These are phyloP conservation scores for Chiridota heheva DNA, from an alignment of 35 echinoderm and acorn worm species.

Conservation along the genomic window DNA sequence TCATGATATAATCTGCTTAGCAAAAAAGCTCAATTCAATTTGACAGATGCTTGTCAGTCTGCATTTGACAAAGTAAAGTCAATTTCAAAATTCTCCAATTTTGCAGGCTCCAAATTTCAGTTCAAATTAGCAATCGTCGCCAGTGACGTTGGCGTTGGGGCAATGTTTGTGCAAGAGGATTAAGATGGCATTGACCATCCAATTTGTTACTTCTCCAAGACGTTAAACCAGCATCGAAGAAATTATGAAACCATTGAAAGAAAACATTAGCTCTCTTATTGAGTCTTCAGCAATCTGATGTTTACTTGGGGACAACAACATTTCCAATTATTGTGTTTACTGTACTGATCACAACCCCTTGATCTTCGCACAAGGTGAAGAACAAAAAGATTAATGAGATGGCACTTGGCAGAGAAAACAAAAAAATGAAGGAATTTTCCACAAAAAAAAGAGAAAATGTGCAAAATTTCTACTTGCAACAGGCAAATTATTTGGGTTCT, in stretches of 20 bases:
- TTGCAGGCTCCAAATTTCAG: slow-evolving; percentile 58
- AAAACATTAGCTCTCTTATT: background rate
- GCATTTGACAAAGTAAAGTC: slow-evolving; percentile 61
- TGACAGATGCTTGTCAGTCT: slow-evolving; percentile 46
- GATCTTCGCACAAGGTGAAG: too few relatives aligned
- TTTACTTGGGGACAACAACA: too few relatives aligned
- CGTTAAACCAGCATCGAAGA: slow-evolving; percentile 44
- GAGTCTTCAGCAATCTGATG: too few relatives aligned
- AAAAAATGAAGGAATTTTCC: too few relatives aligned
- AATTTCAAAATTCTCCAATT: slow-evolving; percentile 48
- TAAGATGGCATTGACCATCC: slow-evolving; percentile 42
- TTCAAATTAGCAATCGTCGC: slow-evolving; percentile 65
- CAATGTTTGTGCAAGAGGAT: slow-evolving; percentile 58
- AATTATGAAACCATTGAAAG: slow-evolving; percentile 53
- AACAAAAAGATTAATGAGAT: too few relatives aligned
- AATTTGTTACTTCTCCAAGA: slow-evolving; percentile 65
- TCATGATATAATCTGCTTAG: slow-evolving; percentile 48
- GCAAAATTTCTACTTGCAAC: too few relatives aligned
- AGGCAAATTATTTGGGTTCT: too few relatives aligned
- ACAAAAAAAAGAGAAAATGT: too few relatives aligned
- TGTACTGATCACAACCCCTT: too few relatives aligned
- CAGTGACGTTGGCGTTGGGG: slow-evolving; percentile 64
- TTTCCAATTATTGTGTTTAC: too few relatives aligned
- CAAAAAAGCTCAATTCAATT: slow-evolving; percentile 48
- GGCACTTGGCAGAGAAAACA: too few relatives aligned